These are phyloP conservation scores for Mus minutoides DNA, from an alignment of 2,797 vertebrate genomes.

Conservation along the genomic window DNA sequence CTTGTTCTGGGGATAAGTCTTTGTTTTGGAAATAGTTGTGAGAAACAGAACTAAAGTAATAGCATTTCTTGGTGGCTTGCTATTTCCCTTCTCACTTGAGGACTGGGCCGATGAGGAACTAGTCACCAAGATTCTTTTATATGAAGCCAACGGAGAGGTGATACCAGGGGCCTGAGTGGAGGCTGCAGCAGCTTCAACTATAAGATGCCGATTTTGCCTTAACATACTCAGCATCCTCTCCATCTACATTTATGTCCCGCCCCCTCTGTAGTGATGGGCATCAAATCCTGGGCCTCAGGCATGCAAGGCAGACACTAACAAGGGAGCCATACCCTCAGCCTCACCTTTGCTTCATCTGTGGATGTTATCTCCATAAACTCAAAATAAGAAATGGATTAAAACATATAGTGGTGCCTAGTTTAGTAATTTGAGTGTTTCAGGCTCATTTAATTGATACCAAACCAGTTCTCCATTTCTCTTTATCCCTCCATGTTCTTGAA, in stretches of 20 bases:
- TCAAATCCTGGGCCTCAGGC: not conserved
- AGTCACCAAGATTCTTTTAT: not conserved
- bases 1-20: not conserved
- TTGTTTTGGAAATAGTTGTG: constrained; percentile 32
- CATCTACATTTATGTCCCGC: not conserved
- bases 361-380: not conserved
- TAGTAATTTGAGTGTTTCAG: not conserved
- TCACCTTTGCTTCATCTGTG: not conserved
- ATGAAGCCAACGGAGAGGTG: not conserved
- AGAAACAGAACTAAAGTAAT: not conserved
- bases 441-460: not conserved
- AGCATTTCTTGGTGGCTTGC: not conserved
- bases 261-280: not conserved
- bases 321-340: not conserved
- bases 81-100: not conserved
- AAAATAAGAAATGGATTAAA: not conserved
- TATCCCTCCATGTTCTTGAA: constrained; percentile 3
- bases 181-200: not conserved
- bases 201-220: not conserved
- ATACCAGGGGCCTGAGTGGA: not conserved
- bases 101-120: not conserved
- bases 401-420: not conserved
- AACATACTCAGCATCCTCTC: not conserved
- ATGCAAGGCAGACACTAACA: not conserved
- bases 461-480: not conserved